Conservation (phyloP, 2,113 vertebrate species). For the Sylvietta virens region DNA sequence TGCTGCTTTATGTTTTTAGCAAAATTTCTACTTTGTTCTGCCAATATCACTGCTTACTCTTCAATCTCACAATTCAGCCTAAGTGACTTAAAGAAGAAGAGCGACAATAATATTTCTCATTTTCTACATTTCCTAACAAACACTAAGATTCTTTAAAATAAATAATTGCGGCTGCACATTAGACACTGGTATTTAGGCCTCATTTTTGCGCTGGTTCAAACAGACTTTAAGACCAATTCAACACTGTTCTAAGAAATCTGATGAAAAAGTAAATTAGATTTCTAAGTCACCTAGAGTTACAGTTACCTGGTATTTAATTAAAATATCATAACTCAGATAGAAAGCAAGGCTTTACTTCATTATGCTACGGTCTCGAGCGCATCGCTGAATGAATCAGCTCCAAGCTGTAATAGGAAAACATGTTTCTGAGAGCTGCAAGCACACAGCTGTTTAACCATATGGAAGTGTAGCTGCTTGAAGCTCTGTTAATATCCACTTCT, state of each 20-base stretch:
- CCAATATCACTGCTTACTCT: not conserved
- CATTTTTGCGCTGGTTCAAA: not conserved
- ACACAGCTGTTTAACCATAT: conserved; percentile 32
- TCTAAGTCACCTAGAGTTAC: not conserved
- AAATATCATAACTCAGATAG: not conserved
- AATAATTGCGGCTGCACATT: not conserved
- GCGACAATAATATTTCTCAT: not conserved
- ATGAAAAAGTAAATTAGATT: not conserved
- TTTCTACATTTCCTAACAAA: not conserved
- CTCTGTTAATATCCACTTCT: not conserved
- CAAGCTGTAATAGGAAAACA: not conserved
- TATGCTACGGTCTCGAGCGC: not conserved
- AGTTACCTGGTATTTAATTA: not conserved
- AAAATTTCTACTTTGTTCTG: not conserved
- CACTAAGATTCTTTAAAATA: not conserved
- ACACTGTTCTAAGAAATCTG: not conserved
- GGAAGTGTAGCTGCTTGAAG: not conserved
- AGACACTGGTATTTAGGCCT: not conserved
- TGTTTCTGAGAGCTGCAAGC: not conserved
- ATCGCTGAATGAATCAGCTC: not conserved
- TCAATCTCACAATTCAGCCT: not conserved
- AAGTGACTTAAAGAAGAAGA: not conserved
- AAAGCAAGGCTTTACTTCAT: not conserved
- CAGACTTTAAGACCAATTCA: not conserved
- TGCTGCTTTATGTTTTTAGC: not conserved